A percentile compares a stretch with the other conserved stretches of the same genome.
These are phyloP conservation scores for Cremastobaeus sp. DNA, from an alignment of 2,888 invertebrate species.

Conservation along the genomic window DNA sequence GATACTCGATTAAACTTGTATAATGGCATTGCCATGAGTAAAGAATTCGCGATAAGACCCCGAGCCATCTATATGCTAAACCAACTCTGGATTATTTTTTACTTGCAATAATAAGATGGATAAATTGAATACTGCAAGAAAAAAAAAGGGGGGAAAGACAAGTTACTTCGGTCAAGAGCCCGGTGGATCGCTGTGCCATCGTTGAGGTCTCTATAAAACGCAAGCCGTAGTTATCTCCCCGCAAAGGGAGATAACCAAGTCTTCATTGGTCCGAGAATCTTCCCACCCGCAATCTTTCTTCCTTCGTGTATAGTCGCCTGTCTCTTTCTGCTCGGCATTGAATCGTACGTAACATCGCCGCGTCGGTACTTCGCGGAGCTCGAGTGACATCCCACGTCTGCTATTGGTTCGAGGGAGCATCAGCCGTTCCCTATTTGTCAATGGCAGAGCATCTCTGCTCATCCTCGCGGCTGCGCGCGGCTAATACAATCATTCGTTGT, in stretches of 20 bases:
- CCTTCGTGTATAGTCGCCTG: slow-evolving; percentile 27
- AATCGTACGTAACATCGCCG: slow-evolving; percentile 46
- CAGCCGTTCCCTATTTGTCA: slow-evolving; percentile 71
- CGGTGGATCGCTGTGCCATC: too few species aligned
- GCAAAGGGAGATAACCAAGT: slow-evolving; percentile 57
- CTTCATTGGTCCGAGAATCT: slow-evolving; percentile 71
- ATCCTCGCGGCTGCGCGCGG: slow-evolving; percentile 74
- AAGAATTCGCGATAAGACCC: slow-evolving; percentile 54
- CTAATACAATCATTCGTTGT: slow-evolving; percentile 46
- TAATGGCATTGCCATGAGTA: slow-evolving; percentile 54
- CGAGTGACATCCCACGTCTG: slow-evolving; percentile 69
- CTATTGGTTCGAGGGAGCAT: slow-evolving; percentile 76
- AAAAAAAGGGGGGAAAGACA: too few species aligned
- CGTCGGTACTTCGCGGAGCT: slow-evolving; percentile 33
- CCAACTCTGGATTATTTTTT: slow-evolving; percentile 22
- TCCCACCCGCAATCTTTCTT: slow-evolving; percentile 66
- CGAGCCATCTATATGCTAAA: slow-evolving; percentile 47
- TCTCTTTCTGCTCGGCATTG: slow-evolving; percentile 52
- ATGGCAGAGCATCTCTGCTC: slow-evolving; percentile 74
- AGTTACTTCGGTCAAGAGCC: too few species aligned
- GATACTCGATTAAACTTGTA: slow-evolving; percentile 58
- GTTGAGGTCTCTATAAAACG: slow-evolving; percentile 30
- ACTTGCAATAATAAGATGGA: too few species aligned
- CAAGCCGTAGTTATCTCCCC: slow-evolving; percentile 66
- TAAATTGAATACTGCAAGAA: too few species aligned